These are phyloP conservation scores for Etheostoma nigrum DNA, from an alignment of 2,797 vertebrate species.

Conservation along the genomic window DNA sequence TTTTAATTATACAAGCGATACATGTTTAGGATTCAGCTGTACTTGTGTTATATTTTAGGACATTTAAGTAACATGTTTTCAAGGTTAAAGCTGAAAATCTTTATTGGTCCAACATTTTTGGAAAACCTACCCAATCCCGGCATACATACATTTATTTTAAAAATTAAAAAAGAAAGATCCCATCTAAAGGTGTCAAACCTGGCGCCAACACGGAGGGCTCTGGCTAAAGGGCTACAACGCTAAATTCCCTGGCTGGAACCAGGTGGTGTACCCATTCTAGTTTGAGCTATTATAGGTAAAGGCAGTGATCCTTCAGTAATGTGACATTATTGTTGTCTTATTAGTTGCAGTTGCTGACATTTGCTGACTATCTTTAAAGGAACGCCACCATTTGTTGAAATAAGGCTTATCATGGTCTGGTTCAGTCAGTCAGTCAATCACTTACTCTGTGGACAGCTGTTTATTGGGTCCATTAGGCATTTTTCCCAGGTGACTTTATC, in stretches of 20 bases:
- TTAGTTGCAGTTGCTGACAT: slow-evolving; percentile 32
- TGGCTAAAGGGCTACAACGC: background rate
- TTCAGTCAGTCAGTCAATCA: no score
- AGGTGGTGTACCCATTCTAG: background rate
- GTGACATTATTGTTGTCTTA: slow-evolving; percentile 27
- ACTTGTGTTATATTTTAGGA: background rate
- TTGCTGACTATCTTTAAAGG: slow-evolving; percentile 4
- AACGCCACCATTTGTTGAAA: no score
- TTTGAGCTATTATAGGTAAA: background rate
- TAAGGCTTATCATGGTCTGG: no score
- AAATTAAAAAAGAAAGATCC: no score
- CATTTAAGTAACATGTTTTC: background rate
- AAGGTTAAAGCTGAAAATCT: background rate
- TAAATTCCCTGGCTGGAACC: background rate
- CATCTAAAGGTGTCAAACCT: background rate
- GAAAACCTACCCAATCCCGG: background rate
- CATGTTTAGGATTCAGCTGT: background rate
- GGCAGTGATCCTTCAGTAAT: slow-evolving; percentile 3
- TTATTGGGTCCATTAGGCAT: no score
- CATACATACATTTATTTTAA: background rate
- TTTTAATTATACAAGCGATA: background rate
- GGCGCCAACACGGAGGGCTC: background rate
- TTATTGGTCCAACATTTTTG: background rate
- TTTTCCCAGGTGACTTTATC: no score
- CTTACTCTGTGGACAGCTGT: no score